A percentile compares a stretch with the other conserved stretches of the same genome.
Evolutionary conservation across 2,113 vertebrate genomes (phyloP).

Genomic region (Mellivora capensis): DNA sequence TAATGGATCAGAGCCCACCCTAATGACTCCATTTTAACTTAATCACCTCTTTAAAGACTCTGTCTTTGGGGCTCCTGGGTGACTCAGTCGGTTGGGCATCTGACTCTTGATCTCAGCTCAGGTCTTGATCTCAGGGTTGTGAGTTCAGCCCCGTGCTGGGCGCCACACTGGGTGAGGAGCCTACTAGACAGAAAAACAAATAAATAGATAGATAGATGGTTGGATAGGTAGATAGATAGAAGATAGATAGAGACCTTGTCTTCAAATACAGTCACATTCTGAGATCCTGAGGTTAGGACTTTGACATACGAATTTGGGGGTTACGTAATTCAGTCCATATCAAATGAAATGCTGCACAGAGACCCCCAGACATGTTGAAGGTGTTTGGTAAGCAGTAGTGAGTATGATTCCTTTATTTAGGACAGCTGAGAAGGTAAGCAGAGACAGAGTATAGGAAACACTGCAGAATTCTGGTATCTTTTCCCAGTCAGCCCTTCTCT

Average conservation of each 20-base stretch:
- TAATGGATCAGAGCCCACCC: not conserved
- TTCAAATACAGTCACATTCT: not conserved
- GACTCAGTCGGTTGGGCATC: not conserved
- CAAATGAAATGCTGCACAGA: not conserved
- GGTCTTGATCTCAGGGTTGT: not conserved
- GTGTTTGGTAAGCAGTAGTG: not conserved
- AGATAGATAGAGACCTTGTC: not conserved
- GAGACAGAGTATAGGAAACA: not conserved
- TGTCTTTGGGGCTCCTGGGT: not conserved
- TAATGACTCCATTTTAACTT: not conserved
- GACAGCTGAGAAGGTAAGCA: not conserved
- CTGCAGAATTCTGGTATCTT: not conserved
- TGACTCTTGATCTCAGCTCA: not conserved
- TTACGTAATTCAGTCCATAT: not conserved
- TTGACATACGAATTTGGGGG: not conserved
- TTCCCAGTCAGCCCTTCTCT: not conserved
- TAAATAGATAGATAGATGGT: too few species aligned
- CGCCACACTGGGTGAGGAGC: not conserved
- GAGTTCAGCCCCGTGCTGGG: not conserved
- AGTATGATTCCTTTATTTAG: not conserved
- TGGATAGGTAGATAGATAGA: too few species aligned
- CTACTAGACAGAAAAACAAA: not conserved
- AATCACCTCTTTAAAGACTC: not conserved
- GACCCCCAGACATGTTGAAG: fast-evolving
- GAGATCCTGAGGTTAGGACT: not conserved